phyloP scores from a whole-genome alignment of 2,888 invertebrate genomes.

The Caenorhabditis macrosperma region DNA sequence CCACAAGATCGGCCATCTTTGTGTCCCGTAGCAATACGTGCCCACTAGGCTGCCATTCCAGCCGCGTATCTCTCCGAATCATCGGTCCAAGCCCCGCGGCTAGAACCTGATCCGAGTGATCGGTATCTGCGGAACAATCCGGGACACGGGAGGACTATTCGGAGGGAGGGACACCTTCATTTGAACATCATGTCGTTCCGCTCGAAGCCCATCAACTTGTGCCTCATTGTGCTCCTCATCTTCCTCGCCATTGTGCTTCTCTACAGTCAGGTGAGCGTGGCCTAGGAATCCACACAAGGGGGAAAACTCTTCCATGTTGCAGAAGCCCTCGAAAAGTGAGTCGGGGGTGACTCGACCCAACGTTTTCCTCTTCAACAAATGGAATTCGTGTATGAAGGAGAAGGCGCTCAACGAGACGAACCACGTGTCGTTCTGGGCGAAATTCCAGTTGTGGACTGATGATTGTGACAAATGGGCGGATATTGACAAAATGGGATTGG shows the following conservation, averaged over 20 bases:
- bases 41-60: background rate
- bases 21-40: background rate
- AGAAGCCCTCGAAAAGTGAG: background rate
- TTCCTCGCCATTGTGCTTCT: constrained; percentile 27
- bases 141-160: background rate
- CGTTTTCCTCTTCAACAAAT: constrained; percentile 16
- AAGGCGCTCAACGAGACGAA: constrained; percentile 24
- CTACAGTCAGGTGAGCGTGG: constrained; percentile 17
- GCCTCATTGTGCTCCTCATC: constrained; percentile 19
- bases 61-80: background rate
- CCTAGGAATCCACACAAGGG: background rate
- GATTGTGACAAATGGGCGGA: constrained; percentile 37
- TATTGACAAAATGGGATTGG: constrained; percentile 35
- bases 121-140: constrained; percentile 13
- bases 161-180: background rate
- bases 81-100: too few relatives aligned
- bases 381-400: constrained; percentile 25
- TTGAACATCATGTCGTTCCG: constrained; percentile 7
- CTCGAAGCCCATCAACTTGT: constrained; percentile 25
- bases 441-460: constrained; percentile 41
- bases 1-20: background rate
- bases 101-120: background rate
- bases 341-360: background rate
- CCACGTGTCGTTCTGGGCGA: constrained; percentile 28
- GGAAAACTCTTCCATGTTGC: background rate